Base-by-base conservation (phyloP, 64 coral and sea anemone species). In the Stylophora pistillata region DNA sequence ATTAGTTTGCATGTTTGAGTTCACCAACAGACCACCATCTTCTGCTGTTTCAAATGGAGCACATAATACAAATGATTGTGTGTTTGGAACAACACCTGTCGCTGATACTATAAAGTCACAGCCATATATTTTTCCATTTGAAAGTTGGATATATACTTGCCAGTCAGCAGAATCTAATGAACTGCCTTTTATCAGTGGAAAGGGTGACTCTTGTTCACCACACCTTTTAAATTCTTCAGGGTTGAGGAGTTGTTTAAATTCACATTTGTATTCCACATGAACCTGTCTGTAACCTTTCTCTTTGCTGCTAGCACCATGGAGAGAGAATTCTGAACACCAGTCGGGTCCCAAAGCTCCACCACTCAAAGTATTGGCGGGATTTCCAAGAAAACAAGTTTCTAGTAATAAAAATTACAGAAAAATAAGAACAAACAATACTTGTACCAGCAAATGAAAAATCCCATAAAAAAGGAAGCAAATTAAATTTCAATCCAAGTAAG, bases 21-120 rank as follows among this genome's bases (percentile, higher is more conserved):
- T 86, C 34, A 98, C 96, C 53, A 80, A 89, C 9, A 98, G 37
- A 16, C 96, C 96, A 33, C 96, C 96, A 84, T 98, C 96, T 2
- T 85, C 72, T 53, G 92, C 96, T 74, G 95, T 18, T 21, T 89
- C 76, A 73, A 95, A 79, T 65, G 78, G 55, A 18, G 78, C 86
- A 74, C 60, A 79, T 56, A 29, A 53, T 65, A 82, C 27, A 34
- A 92, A 98, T 41, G 86, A 79, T 41, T 76, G 89, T 10, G 87
- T 71, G 73, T 89, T 95, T 86, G 96, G 89, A 31, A 88, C 55
- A 29, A 98, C 96, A 53, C 96, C 96, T 72, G 96, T 98, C 21
- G 96, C 96, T 26, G 96, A 98, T n/a, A 98, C 92, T 63, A 98
- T 63, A 73, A 98, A 81, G 28, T 98, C 93, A 78, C 96, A 98